Percentiles rank a stretch among this genome's conserved stretches.
Conservation (phyloP, 2,888 invertebrate species). For the Lysandra coridon region DNA sequence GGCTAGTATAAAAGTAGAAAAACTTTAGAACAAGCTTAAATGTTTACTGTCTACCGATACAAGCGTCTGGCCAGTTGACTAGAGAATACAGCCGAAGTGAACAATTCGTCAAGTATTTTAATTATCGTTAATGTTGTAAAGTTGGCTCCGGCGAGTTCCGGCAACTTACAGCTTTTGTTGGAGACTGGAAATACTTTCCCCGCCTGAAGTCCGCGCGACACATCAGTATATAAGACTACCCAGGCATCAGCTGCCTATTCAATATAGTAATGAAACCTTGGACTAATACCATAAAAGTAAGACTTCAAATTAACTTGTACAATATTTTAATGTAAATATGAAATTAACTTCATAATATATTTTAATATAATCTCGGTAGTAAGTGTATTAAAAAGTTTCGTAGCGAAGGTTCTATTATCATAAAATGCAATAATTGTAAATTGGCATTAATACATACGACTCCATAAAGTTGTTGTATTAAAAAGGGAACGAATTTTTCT, state of each 20-base stretch:
- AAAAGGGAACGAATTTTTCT: not conserved
- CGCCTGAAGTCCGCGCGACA: not conserved
- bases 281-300: not conserved
- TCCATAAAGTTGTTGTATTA: not conserved
- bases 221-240: not conserved
- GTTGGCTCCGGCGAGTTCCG: not conserved
- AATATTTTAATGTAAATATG: too few species aligned
- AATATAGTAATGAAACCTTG: too few species aligned
- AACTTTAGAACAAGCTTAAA: not conserved
- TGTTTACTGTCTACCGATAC: not conserved
- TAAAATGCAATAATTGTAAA: too few species aligned
- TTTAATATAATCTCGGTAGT: too few species aligned
- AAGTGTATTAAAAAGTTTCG: too few species aligned
- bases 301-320: not conserved
- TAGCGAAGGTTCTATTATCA: too few species aligned
- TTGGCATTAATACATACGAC: too few species aligned
- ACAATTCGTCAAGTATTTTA: slow-evolving; percentile 1
- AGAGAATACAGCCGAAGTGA: not conserved
- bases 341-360: too few species aligned
- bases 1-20: not conserved
- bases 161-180: not conserved
- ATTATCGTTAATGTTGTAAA: slow-evolving; percentile 12
- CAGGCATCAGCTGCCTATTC: not conserved
- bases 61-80: not conserved
- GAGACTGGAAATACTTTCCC: slow-evolving; percentile 3